Conservation (phyloP, 2,113 vertebrate species). For the Taxidea taxus region DNA sequence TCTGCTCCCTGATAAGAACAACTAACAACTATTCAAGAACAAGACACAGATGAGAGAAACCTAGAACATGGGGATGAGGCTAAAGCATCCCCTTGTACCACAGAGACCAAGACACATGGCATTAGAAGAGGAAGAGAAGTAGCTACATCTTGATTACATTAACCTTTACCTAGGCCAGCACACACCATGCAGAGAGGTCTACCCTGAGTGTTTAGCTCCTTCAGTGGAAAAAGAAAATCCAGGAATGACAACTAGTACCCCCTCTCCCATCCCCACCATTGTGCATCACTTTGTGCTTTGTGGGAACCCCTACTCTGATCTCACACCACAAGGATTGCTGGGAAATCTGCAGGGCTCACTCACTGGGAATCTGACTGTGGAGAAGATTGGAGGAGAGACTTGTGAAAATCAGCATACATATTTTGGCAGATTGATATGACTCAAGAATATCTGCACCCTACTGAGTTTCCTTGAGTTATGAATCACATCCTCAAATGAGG, state of each 20-base stretch:
- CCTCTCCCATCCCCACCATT: neutral
- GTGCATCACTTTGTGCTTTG: neutral
- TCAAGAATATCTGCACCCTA: no score
- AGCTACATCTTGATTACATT: neutral
- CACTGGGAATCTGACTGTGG: neutral
- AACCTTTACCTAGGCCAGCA: neutral
- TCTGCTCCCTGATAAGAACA: neutral
- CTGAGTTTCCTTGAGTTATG: neutral
- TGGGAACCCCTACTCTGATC: neutral
- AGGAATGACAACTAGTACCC: neutral
- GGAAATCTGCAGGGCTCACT: neutral
- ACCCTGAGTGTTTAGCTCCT: neutral
- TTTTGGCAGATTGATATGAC: neutral
- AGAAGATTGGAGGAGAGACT: neutral
- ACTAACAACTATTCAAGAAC: neutral
- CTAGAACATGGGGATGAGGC: neutral
- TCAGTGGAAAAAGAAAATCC: neutral
- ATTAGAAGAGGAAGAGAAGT: neutral
- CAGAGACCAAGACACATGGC: neutral
- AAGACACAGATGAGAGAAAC: neutral
- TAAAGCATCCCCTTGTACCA: neutral
- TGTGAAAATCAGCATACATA: neutral
- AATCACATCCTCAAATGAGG: neutral
- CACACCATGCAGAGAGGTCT: neutral
- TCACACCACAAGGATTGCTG: neutral